Conservation (phyloP, 2,888 invertebrate genomes). For the Cryptosula pallasiana region DNA sequence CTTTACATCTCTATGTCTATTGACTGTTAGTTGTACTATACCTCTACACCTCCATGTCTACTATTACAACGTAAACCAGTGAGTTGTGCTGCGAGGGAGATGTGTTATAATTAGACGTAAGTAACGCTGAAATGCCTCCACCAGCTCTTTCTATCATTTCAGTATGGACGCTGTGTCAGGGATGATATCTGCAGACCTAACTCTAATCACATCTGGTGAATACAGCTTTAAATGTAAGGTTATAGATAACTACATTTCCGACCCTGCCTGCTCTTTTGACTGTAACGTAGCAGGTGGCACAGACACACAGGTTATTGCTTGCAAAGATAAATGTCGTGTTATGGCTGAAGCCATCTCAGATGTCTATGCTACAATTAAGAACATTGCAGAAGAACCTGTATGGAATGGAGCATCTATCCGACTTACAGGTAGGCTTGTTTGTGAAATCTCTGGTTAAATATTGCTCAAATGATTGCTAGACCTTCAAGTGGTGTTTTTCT, state of each 20-base stretch:
- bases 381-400: slow-evolving; percentile 91
- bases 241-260: slow-evolving; percentile 66
- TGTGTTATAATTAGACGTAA: too few relatives aligned
- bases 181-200: slow-evolving; percentile 84
- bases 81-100: too few relatives aligned
- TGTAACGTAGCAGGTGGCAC: slow-evolving; percentile 66
- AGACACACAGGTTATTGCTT: slow-evolving; percentile 85
- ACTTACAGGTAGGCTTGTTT: slow-evolving; percentile 56
- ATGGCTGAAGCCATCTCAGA: slow-evolving; percentile 88
- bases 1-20: too few relatives aligned
- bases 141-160: slow-evolving; percentile 29
- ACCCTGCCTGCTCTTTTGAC: neutral
- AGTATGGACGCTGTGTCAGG: slow-evolving; percentile 85
- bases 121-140: neutral
- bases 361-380: slow-evolving; percentile 87
- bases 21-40: too few relatives aligned
- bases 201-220: slow-evolving; percentile 81
- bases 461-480: too few relatives aligned
- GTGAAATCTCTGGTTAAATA: neutral
- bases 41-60: too few relatives aligned
- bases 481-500: too few relatives aligned
- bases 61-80: too few relatives aligned
- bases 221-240: slow-evolving; percentile 74
- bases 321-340: slow-evolving; percentile 24
- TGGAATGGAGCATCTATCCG: slow-evolving; percentile 90